Evolutionary conservation across 2,113 vertebrate genomes (phyloP).

Genomic region (Amphiprion percula): DNA sequence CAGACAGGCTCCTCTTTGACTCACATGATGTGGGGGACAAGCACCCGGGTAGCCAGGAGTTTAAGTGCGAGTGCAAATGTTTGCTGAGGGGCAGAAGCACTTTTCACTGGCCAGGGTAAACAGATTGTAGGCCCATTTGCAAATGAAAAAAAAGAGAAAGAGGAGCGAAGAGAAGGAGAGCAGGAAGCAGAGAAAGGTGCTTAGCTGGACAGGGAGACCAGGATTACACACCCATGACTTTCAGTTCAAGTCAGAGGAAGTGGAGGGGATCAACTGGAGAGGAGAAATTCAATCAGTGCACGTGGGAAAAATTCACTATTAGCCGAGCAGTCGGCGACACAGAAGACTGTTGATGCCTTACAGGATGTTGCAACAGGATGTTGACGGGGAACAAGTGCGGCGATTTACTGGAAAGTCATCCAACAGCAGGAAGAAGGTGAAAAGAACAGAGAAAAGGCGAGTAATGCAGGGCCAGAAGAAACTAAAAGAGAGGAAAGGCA

Average conservation of each 20-base stretch:
- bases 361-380: conserved; percentile 79
- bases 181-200: conserved; percentile 83
- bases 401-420: conserved; percentile 70
- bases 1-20: conserved; percentile 67
- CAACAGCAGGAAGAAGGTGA: conserved; percentile 77
- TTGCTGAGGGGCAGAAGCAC: conserved; percentile 81
- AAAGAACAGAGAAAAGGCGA: conserved; percentile 60
- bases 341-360: conserved; percentile 63
- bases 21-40: conserved; percentile 71
- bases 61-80: conserved; percentile 86
- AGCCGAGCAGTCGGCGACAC: conserved; percentile 38
- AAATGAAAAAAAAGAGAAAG: conserved; percentile 78
- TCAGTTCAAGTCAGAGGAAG: conserved; percentile 74
- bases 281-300: conserved; percentile 71
- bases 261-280: conserved; percentile 76
- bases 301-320: conserved; percentile 75
- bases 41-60: conserved; percentile 68
- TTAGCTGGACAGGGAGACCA: conserved; percentile 79
- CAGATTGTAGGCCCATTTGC: conserved; percentile 87
- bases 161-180: conserved; percentile 66
- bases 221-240: conserved; percentile 83
- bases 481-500: conserved; percentile 42
- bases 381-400: conserved; percentile 71
- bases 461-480: conserved; percentile 31
- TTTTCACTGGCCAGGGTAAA: conserved; percentile 83